phyloP scores from a whole-genome alignment of 1,140 invertebrate species.

The Drosophila micromelanica region DNA sequence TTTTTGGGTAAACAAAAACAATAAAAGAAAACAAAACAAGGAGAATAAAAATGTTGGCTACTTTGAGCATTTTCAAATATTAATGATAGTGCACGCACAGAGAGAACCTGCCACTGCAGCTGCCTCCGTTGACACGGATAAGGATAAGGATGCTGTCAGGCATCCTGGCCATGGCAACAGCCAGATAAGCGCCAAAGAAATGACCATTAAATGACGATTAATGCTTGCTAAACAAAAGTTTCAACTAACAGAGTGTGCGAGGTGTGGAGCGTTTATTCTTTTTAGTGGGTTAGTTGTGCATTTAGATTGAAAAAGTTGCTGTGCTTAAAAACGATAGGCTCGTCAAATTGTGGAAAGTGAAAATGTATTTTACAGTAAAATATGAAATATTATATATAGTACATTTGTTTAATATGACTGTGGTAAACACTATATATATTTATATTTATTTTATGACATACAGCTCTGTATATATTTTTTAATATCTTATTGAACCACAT shows the following conservation, averaged over 20 bases:
- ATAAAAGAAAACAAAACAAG: constrained; percentile 20
- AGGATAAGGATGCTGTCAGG: background rate
- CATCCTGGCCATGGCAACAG: constrained; percentile 2
- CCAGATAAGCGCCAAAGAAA: constrained; percentile 56
- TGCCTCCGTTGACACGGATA: constrained; percentile 27
- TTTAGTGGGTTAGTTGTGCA: constrained; percentile 39
- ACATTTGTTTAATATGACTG: too few relatives aligned
- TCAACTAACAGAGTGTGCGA: background rate
- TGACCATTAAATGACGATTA: constrained; percentile 58
- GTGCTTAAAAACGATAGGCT: background rate
- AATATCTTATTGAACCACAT: too few relatives aligned
- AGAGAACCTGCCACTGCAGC: background rate
- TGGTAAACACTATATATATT: too few relatives aligned
- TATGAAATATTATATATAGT: too few relatives aligned
- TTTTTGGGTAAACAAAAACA: constrained; percentile 51
- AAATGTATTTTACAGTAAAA: too few relatives aligned
- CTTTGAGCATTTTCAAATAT: constrained; percentile 70
- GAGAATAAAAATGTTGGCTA: constrained; percentile 51
- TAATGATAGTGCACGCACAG: constrained; percentile 72
- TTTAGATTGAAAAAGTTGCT: constrained; percentile 28
- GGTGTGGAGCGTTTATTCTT: background rate
- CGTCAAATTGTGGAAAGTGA: too few relatives aligned
- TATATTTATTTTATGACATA: too few relatives aligned
- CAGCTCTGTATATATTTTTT: too few relatives aligned
- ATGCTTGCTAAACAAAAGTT: constrained; percentile 33